phyloP scores from a whole-genome alignment of 2,888 invertebrate species.

The Agonum fuliginosum region DNA sequence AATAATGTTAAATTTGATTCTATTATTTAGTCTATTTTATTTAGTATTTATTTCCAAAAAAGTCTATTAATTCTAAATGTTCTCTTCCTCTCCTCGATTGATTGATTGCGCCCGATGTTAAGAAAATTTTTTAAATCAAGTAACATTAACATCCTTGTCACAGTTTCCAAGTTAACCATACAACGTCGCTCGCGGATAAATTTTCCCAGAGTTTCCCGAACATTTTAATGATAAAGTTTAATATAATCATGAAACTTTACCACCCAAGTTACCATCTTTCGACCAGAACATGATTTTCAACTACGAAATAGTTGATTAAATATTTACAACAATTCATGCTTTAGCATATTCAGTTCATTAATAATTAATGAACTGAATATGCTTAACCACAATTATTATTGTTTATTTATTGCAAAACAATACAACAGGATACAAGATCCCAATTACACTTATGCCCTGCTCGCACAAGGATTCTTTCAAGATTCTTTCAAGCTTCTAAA shows the following conservation, averaged over 20 bases:
- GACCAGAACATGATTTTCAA: too few relatives aligned
- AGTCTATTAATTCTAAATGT: neutral
- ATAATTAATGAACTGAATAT: too few relatives aligned
- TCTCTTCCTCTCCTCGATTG: too few relatives aligned
- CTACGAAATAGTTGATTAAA: neutral
- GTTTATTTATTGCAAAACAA: too few relatives aligned
- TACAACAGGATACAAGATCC: too few relatives aligned
- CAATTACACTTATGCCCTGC: too few relatives aligned
- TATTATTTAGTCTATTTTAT: neutral
- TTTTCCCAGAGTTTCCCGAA: neutral
- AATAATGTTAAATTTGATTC: too few relatives aligned
- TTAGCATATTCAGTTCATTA: too few relatives aligned
- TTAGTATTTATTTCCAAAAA: neutral
- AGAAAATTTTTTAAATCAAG: neutral
- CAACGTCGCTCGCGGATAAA: neutral
- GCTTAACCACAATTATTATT: too few relatives aligned
- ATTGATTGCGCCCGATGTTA: neutral
- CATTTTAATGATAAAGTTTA: constrained; percentile 2
- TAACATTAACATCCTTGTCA: neutral
- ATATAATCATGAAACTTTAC: neutral
- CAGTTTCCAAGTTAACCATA: neutral
- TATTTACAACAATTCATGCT: neutral
- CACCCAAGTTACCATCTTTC: neutral
- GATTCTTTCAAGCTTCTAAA: too few relatives aligned
- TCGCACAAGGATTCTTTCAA: too few relatives aligned